Base-by-base conservation (phyloP, 2,797 vertebrate genomes). In the Eutrigla gurnardus region DNA sequence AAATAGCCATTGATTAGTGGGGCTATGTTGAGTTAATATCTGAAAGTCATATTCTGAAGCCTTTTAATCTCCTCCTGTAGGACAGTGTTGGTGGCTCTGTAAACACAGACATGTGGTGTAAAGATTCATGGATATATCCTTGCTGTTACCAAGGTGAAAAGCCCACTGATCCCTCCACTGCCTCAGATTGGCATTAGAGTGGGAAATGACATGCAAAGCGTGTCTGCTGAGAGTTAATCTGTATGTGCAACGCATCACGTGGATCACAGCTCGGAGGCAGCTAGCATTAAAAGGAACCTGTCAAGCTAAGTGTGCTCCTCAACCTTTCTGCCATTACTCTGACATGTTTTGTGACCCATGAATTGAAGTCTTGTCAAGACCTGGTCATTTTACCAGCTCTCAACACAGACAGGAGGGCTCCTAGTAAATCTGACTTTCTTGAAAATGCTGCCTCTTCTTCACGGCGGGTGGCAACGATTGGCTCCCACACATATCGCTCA, bases 341-440 rank as follows among this genome's bases (percentile, higher is more conserved):
- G 94, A 94, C 93, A 92, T 89, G 88, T 93, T 91, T 92, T 79
- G 83, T 94, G 94, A 95, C 94, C 94, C 92, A 66, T 93, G 88
- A 90, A 91, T 90, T 93, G 91, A 94, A 92, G 92, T 92, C 92
- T 93, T 94, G 93, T 94, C 95, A 94, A 77, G 89, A 91, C 88
- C 88, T 89, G 90, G 91, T 93, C 91, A 92, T 91, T 93, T 92
- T 90, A 92, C 89, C 88, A 86, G 85, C 82, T 85, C 84, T 83
- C 75, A 84, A 83, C 77, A 78, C 62, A 77, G 86, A 83, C 39
- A 15, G 72, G 76, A 87, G 81, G 67, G 67, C 78, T 84, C 70
- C 82, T 40, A 70, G 84, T 83, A 88, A 92, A 90, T 89, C 82
- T 83, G 74, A 68, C 77, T 78, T 88, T 77, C 83, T 73, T 65